Conservation (phyloP, 2,888 invertebrate species). For the Heteromurus nitidus region DNA sequence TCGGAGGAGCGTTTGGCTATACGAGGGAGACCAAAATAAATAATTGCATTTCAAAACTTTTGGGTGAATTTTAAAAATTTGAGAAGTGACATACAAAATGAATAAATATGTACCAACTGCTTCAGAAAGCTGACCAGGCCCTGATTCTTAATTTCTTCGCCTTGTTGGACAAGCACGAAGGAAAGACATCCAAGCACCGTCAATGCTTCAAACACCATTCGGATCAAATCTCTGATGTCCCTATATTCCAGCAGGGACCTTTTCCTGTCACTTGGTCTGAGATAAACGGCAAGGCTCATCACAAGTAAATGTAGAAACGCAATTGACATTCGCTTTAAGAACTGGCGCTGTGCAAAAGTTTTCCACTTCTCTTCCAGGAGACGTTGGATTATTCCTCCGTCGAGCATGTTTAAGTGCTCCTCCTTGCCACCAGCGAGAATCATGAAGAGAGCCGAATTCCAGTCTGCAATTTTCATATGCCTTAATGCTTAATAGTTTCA, state of each 20-base stretch:
- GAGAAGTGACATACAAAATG: background rate
- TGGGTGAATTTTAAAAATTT: background rate
- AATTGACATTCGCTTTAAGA: slow-evolving; percentile 92
- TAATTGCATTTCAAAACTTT: no score
- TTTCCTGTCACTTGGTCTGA: slow-evolving; percentile 84
- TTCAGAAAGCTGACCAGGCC: slow-evolving; percentile 92
- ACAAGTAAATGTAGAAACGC: slow-evolving; percentile 90
- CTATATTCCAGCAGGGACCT: slow-evolving; percentile 77
- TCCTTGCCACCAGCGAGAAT: slow-evolving; percentile 98
- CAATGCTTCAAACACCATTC: slow-evolving; percentile 88
- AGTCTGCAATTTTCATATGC: slow-evolving; percentile 81
- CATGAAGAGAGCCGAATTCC: slow-evolving; percentile 98
- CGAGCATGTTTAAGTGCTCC: slow-evolving; percentile 98
- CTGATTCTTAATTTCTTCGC: slow-evolving; percentile 95
- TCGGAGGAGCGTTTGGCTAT: slow-evolving; percentile 94
- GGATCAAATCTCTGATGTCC: slow-evolving; percentile 76
- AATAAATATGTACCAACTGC: slow-evolving; percentile 80
- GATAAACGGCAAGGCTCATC: slow-evolving; percentile 92
- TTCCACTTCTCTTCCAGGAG: slow-evolving; percentile 99
- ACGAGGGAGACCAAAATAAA: background rate
- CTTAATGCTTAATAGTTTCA: no score
- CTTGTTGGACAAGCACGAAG: slow-evolving; percentile 93
- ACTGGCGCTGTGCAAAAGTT: slow-evolving; percentile 96
- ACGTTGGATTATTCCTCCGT: slow-evolving; percentile 97
- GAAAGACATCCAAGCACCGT: slow-evolving; percentile 90